Evolutionary conservation across 1,140 invertebrate genomes (phyloP), one percentile per base, ranked within the genome.

Genomic region (Diabrotica undecimpunctata): DNA sequence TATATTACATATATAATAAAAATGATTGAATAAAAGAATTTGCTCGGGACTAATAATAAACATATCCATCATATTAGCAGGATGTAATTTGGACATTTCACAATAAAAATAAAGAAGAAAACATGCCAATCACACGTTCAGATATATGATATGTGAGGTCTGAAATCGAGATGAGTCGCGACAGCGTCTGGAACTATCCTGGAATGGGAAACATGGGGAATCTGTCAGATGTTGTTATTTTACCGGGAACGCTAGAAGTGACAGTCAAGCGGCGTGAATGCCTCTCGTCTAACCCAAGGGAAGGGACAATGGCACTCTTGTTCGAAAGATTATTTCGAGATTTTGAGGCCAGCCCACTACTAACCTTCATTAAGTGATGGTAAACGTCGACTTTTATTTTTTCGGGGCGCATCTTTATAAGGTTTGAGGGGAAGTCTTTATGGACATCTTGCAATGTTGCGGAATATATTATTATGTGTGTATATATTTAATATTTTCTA

Each of bases 131-230:
- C 52, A 54, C n/a, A 38, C 14, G 51, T 46, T 62, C 50, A 64
- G 56, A 57, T 64, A 64, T 64, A 64, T 64, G 62, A 64, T 58
- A 64, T 59, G 62, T 64, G 62, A 64, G 62, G 13, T 57, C 62
- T 59, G 54, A 37, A 66, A 65, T 59, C 35, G 41, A 66, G 69
- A 74, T 66, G 66, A 74, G 70, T 62, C 64, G 65, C 66, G 72
- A 71, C 65, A 69, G 65, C 68, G 72, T 71, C 70, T 69, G 72
- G 68, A 70, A 55, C 57, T 70, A 69, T 72, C 63, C 66, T 59
- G 63, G 71, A 71, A 69, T 69, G 66, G 63, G 67, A 65, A 66
- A 71, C 67, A 71, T 69, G 70, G 71, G 68, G 67, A 65, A 71
- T 69, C 58, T 70, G 71, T 72, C 71, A 71, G 69, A 69, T 71